A percentile compares a stretch with the other conserved stretches of the same genome.
phyloP scores from a whole-genome alignment of 2,113 vertebrate genomes.

The Puma concolor region DNA sequence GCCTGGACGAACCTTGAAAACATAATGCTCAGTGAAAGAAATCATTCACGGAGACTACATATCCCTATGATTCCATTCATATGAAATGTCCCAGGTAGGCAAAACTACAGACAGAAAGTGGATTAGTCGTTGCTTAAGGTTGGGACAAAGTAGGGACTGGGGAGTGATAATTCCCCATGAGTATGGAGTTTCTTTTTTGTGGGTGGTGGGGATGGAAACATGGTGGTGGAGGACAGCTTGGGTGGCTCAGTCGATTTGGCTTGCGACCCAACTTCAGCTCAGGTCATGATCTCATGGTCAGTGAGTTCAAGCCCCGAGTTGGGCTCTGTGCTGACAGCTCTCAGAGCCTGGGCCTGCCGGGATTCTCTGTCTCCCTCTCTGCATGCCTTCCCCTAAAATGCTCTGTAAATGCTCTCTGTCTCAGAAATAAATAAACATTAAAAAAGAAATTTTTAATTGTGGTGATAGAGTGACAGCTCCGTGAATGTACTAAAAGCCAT shows the following conservation, averaged over 20 bases:
- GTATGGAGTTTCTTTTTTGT: not conserved
- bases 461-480: not conserved
- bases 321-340: no score
- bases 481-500: not conserved
- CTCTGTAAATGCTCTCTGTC: no score
- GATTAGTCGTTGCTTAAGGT: not conserved
- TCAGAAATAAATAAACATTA: no score
- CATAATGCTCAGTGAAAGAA: not conserved
- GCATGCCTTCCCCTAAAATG: no score
- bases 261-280: no score
- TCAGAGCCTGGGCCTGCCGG: no score
- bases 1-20: not conserved
- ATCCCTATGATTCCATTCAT: not conserved
- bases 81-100: not conserved
- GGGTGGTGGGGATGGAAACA: no score
- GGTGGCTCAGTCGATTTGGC: no score
- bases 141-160: not conserved
- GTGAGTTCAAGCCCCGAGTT: no score
- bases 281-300: no score
- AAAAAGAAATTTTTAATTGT: not conserved
- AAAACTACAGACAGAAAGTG: not conserved
- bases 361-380: no score
- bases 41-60: fast-evolving
- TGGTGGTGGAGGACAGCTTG: no score
- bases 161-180: not conserved